A percentile compares a stretch with the other conserved stretches of the same genome.
phyloP scores from a whole-genome alignment of 2,888 invertebrate genomes.

The Sesia apiformis region DNA sequence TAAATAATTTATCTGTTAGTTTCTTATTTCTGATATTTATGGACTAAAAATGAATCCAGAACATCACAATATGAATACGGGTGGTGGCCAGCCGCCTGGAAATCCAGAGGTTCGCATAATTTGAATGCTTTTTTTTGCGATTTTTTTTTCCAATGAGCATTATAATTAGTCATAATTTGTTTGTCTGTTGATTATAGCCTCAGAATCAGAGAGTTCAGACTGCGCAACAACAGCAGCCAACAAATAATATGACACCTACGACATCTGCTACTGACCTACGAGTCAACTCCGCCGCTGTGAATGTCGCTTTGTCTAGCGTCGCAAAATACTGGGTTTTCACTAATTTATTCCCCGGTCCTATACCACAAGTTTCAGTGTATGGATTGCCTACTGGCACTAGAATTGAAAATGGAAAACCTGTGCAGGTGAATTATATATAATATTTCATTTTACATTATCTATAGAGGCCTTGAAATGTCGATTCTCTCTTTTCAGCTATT shows the following conservation, averaged over 20 bases:
- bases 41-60: constrained; percentile 67
- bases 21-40: constrained; percentile 9
- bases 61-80: constrained; percentile 73
- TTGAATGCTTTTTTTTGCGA: constrained; percentile 26
- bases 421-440: constrained; percentile 57
- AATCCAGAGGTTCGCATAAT: constrained; percentile 65
- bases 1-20: constrained; percentile 29
- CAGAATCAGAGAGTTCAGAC: constrained; percentile 55
- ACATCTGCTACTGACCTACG: constrained; percentile 77
- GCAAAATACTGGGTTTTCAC: constrained; percentile 90
- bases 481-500: too few relatives aligned
- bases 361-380: constrained; percentile 84
- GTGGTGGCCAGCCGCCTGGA: constrained; percentile 74
- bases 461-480: too few relatives aligned
- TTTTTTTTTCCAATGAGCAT: constrained; percentile 22
- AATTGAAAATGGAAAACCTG: constrained; percentile 76
- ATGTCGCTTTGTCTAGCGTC: constrained; percentile 83
- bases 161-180: constrained; percentile 18
- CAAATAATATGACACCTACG: constrained; percentile 55
- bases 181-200: constrained; percentile 39
- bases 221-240: constrained; percentile 52
- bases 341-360: constrained; percentile 84
- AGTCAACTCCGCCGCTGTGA: constrained; percentile 78
- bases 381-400: constrained; percentile 77
- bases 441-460: background rate